Evolutionary conservation across 2,113 vertebrate genomes (phyloP).

Genomic region (Channa argus): DNA sequence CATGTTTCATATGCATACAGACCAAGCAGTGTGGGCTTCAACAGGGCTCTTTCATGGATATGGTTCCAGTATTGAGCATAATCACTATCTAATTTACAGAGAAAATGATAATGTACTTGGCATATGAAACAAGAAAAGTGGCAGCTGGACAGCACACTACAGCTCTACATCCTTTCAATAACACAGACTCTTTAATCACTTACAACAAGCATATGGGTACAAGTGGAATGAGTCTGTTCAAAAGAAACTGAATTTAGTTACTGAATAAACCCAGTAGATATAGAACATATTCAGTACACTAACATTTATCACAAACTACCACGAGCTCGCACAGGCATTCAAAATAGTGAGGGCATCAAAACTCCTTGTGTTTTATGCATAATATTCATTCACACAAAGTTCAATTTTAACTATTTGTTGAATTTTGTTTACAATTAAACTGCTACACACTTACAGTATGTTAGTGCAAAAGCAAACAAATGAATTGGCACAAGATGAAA

Average conservation of each 20-base stretch:
- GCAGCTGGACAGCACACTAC: conserved; percentile 62
- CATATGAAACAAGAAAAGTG: conserved; percentile 63
- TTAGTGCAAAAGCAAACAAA: neutral
- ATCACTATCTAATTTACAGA: conserved; percentile 83
- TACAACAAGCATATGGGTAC: conserved; percentile 64
- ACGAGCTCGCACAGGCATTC: neutral
- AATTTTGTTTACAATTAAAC: no score
- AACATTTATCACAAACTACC: neutral
- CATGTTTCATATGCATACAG: conserved; percentile 64
- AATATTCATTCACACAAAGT: no score
- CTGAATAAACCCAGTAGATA: conserved; percentile 24
- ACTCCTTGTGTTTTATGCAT: neutral
- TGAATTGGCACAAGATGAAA: conserved; percentile 2
- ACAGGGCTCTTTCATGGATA: conserved; percentile 30
- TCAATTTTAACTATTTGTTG: no score
- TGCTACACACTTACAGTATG: no score
- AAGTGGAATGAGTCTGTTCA: conserved; percentile 17
- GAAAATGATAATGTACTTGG: conserved; percentile 75
- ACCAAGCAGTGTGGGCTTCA: conserved; percentile 56
- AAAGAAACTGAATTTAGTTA: neutral
- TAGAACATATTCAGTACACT: neutral
- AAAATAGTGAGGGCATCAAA: conserved; percentile 4
- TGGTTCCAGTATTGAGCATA: conserved; percentile 69
- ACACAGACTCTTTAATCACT: conserved; percentile 66
- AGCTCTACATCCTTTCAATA: conserved; percentile 62